Percentiles rank a stretch among this genome's conserved stretches.
Conservation (phyloP, 2,797 vertebrate genomes). For the Hemitrygon akajei region DNA sequence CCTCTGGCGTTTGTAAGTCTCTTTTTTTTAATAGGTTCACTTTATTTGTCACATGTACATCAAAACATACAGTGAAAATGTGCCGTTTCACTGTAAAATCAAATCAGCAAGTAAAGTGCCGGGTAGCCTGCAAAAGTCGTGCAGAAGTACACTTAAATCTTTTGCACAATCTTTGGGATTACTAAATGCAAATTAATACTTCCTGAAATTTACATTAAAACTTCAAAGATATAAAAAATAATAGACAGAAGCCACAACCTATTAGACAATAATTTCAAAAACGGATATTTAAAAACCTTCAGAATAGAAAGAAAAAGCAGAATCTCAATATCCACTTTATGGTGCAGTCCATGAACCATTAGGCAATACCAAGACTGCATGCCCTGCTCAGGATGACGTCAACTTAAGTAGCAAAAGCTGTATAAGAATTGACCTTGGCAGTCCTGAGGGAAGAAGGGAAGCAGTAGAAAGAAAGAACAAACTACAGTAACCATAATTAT, state of each 20-base stretch:
- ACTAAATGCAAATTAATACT: not conserved
- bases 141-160: not conserved
- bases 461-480: not conserved
- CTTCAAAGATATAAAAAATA: not conserved
- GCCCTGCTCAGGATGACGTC: not conserved
- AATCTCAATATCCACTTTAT: not conserved
- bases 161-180: not conserved
- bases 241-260: not conserved
- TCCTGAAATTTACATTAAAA: not conserved
- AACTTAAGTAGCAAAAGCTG: not conserved
- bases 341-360: not conserved
- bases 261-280: not conserved
- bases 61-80: too few relatives aligned
- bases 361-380: not conserved
- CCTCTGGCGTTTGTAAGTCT: not conserved
- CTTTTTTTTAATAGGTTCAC: too few relatives aligned
- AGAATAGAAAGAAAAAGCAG: conserved; percentile 6
- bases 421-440: not conserved
- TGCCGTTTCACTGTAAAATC: too few relatives aligned
- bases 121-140: not conserved
- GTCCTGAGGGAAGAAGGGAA: not conserved
- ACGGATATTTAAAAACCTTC: not conserved
- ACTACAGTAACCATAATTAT: not conserved
- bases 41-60: too few relatives aligned
- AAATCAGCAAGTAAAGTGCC: too few relatives aligned